These are phyloP conservation scores for Dendrolimus punctatus DNA, from an alignment of 1,140 invertebrate genomes.

Conservation along the genomic window DNA sequence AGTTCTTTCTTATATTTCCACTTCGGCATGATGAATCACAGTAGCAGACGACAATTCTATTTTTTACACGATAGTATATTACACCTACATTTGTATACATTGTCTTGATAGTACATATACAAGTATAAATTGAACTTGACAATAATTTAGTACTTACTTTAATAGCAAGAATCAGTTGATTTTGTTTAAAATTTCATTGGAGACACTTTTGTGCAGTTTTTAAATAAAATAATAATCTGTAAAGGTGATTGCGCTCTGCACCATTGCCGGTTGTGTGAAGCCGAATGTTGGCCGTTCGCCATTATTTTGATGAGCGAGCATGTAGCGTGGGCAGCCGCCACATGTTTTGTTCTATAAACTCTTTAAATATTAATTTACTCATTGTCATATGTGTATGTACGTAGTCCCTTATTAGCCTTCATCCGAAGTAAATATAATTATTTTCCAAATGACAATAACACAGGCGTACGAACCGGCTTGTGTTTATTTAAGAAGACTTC, in stretches of 20 bases:
- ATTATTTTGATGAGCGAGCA: conserved; percentile 62
- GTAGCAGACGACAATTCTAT: conserved; percentile 9
- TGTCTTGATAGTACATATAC: too few species aligned
- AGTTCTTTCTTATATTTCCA: background rate
- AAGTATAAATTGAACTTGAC: background rate
- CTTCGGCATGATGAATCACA: conserved; percentile 5
- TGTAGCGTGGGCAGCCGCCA: conserved; percentile 34
- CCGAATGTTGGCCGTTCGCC: conserved; percentile 49
- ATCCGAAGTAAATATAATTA: conserved; percentile 3
- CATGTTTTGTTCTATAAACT: conserved; percentile 37
- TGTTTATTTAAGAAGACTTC: too few species aligned
- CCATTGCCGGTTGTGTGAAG: conserved; percentile 29
- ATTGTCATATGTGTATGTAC: conserved; percentile 7
- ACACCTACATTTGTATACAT: background rate
- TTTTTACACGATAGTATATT: background rate
- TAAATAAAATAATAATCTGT: conserved; percentile 31
- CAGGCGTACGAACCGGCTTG: too few species aligned
- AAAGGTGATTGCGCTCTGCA: conserved; percentile 58
- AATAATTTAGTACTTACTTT: too few species aligned
- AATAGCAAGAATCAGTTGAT: background rate
- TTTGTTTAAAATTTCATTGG: too few species aligned
- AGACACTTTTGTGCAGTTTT: conserved; percentile 7
- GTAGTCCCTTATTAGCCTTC: conserved; percentile 11
- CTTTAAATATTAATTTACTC: conserved; percentile 22
- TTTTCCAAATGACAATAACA: background rate